Conservation (phyloP, 37 sponge, comb jelly and placozoan genomes). For the Halisarca cf. caerulea region DNA sequence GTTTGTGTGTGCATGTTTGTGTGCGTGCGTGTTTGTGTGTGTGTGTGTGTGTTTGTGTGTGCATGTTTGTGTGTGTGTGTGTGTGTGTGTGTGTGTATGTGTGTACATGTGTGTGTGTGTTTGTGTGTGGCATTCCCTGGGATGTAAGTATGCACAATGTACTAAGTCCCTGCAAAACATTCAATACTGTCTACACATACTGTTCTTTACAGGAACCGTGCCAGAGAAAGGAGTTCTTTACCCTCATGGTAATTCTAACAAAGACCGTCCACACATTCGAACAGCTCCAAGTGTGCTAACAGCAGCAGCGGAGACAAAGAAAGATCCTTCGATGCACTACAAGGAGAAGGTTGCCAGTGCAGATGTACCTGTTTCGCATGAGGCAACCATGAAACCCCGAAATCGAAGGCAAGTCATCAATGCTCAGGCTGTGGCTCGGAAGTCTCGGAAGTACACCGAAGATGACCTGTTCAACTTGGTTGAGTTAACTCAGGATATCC, state of each 20-base stretch:
- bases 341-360: conserved; percentile 4
- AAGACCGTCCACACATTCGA: neutral
- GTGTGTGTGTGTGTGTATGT: too few species aligned
- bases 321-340: conserved; percentile 11
- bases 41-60: too few species aligned
- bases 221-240: conserved; percentile 15
- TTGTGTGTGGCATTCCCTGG: too few species aligned
- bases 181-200: too few species aligned
- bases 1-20: too few species aligned
- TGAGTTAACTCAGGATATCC: neutral
- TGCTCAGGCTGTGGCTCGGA: neutral
- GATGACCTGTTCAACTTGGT: conserved; percentile 18
- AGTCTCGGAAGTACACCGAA: neutral
- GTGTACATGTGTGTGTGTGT: too few species aligned
- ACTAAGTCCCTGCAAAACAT: too few species aligned
- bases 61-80: too few species aligned
- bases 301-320: conserved; percentile 8
- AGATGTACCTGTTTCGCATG: neutral
- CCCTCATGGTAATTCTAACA: conserved; percentile 6
- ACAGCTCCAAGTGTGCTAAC: conserved; percentile 22
- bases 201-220: conserved; percentile 13
- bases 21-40: too few species aligned
- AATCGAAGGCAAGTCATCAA: neutral
- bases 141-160: too few species aligned
- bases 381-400: conserved; percentile 13